phyloP scores from a whole-genome alignment of 2,797 vertebrate genomes.

The Phylloscopus collybita region DNA sequence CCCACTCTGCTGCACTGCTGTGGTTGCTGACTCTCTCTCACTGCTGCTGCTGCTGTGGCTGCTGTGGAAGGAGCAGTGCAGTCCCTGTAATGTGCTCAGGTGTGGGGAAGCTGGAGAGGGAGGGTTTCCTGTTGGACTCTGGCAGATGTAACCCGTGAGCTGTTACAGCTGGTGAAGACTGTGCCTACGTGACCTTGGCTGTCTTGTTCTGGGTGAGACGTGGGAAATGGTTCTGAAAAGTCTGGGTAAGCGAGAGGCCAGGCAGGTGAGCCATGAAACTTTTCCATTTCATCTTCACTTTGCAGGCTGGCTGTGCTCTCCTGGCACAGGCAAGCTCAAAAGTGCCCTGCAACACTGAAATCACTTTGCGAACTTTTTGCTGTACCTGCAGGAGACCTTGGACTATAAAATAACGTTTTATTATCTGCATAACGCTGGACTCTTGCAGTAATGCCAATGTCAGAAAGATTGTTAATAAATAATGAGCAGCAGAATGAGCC shows the following conservation, averaged over 20 bases:
- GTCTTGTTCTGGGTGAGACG: not conserved
- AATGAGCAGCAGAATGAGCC: constrained; percentile 70
- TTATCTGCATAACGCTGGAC: constrained; percentile 64
- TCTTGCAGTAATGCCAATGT: constrained; percentile 53
- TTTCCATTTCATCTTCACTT: not conserved
- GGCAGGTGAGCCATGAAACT: not conserved
- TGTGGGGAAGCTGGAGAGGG: not conserved
- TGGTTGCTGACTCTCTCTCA: not conserved
- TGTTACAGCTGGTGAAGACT: accelerated
- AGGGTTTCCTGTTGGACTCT: not conserved
- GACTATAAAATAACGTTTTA: constrained; percentile 67
- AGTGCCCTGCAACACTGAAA: constrained; percentile 44
- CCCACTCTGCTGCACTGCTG: not conserved
- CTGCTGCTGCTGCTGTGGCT: not conserved
- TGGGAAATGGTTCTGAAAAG: not conserved
- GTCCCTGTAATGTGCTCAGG: not conserved
- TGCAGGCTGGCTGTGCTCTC: not conserved
- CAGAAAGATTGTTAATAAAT: constrained; percentile 76
- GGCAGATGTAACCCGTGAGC: not conserved
- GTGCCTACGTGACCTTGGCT: not conserved
- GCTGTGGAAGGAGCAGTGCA: not conserved
- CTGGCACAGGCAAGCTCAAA: not conserved
- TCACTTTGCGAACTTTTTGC: constrained; percentile 69
- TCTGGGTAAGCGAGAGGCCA: not conserved
- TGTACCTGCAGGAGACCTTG: constrained; percentile 72